Percentiles rank a stretch among this genome's conserved stretches.
Evolutionary conservation across 2,113 vertebrate species (phyloP).

Genomic region (Callipepla squamata): DNA sequence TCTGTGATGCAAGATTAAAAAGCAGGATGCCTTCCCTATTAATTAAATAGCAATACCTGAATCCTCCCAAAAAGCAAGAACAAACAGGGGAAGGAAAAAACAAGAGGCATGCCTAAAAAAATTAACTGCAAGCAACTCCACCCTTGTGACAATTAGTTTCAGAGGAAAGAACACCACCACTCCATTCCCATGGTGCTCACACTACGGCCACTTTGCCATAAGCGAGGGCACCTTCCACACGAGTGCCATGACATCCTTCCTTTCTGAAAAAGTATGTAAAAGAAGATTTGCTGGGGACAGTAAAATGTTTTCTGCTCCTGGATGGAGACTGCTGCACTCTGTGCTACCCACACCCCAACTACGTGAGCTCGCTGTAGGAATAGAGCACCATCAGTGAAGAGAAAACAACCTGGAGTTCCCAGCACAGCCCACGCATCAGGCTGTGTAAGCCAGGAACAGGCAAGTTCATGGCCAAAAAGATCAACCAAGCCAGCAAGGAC

Average conservation of each 20-base stretch:
- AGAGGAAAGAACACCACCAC: constrained; percentile 45
- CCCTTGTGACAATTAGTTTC: constrained; percentile 52
- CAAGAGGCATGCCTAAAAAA: constrained; percentile 10
- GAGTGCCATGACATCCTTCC: neutral
- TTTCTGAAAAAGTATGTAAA: neutral
- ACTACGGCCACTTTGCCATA: neutral
- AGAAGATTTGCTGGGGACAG: neutral
- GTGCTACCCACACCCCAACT: neutral
- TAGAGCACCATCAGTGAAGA: neutral
- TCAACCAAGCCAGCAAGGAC: neutral
- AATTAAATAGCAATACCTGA: constrained; percentile 74
- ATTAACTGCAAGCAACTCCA: constrained; percentile 59
- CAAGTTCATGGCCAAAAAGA: neutral
- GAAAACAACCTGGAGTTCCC: neutral
- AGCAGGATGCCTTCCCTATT: constrained; percentile 65
- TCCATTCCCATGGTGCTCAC: neutral
- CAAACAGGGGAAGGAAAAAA: constrained; percentile 52
- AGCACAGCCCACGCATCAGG: neutral
- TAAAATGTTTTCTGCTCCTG: neutral
- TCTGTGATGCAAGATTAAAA: constrained; percentile 54
- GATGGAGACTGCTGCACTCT: neutral
- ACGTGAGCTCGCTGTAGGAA: neutral
- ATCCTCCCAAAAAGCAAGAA: constrained; percentile 74
- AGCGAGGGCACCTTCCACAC: neutral
- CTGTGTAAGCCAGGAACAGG: too few relatives aligned